Evolutionary conservation across 2,797 vertebrate species (phyloP), one percentile per base, ranked within the genome.

Genomic region (Macroramphosus scolopax): DNA sequence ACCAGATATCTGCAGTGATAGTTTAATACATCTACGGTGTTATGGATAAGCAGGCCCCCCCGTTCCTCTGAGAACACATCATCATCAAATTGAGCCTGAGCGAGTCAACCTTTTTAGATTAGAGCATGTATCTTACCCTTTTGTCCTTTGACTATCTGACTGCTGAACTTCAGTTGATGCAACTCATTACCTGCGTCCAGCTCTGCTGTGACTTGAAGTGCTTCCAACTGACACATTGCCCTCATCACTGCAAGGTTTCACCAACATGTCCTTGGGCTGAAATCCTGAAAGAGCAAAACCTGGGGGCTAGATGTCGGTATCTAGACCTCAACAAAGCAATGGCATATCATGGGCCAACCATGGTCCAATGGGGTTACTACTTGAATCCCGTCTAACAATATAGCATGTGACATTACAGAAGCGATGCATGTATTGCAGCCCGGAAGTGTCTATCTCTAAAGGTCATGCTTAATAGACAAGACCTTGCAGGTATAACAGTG

Each of bases 311-410:
- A 91, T 85, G 81, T 53, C 89, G 88, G 89, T 88, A 92, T 90
- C 87, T 60, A 88, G 87, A 88, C 87, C 91, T 88, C 83, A 84
- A 80, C 81, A 80, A 87, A 88, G 87, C 81, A 89, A 51, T 54
- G 78, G 75, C 82, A 85, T 81, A 89, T 87, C 78, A 84, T 77
- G 88, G 91, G 88, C 80, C 89, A 91, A 76, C 76, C 80, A 75
- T 68, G 64, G 77, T 79, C 83, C 75, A 79, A 84, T 82, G 82
- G 84, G 85, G 86, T 83, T 86, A 86, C 81, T 89, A 81, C 71
- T 88, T 92, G 88, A 92, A 89, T 91, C 90, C 88, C 88, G 88
- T 92, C 87, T 88, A 80, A 79, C 82, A 81, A 80, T 78, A 92
- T 84, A 87, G 76, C 26, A 83, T 76, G 39, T 93, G 92, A 93